phyloP scores from a whole-genome alignment of 2,797 vertebrate genomes.

The Falco naumanni region DNA sequence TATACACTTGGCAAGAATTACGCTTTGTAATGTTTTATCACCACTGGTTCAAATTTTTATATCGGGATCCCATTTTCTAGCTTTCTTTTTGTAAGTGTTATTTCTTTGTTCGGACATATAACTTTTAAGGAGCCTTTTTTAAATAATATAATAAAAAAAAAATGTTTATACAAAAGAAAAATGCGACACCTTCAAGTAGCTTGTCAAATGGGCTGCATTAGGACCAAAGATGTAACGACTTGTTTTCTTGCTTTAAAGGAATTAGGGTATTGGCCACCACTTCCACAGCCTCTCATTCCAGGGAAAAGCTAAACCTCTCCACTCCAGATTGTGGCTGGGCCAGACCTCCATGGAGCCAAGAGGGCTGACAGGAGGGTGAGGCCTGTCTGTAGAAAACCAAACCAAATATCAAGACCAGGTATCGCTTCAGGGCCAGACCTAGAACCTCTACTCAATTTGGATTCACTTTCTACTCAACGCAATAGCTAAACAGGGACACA shows the following conservation, averaged over 20 bases:
- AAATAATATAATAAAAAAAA: background rate
- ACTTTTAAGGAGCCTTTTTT: slow-evolving; percentile 57
- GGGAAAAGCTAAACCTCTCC: background rate
- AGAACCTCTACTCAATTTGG: background rate
- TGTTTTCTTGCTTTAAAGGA: slow-evolving; percentile 58
- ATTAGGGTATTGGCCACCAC: background rate
- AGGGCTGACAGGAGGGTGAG: background rate
- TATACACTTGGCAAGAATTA: background rate
- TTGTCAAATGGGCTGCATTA: slow-evolving; percentile 43
- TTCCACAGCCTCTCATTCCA: background rate
- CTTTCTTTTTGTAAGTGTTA: background rate
- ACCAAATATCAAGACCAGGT: background rate
- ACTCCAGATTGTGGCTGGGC: background rate
- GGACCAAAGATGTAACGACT: slow-evolving; percentile 57
- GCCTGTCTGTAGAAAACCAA: background rate
- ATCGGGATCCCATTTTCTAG: slow-evolving; percentile 54
- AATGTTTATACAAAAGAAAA: background rate
- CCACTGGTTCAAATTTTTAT: slow-evolving; percentile 39
- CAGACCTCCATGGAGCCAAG: background rate
- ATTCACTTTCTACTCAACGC: background rate
- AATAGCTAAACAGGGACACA: background rate
- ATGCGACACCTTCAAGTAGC: background rate
- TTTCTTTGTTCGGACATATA: slow-evolving; percentile 2
- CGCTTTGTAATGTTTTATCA: slow-evolving; percentile 25
- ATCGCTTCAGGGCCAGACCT: background rate